Evolutionary conservation across 2,113 vertebrate genomes (phyloP), one percentile per base, ranked within the genome.

Genomic region (Tringa solitaria): DNA sequence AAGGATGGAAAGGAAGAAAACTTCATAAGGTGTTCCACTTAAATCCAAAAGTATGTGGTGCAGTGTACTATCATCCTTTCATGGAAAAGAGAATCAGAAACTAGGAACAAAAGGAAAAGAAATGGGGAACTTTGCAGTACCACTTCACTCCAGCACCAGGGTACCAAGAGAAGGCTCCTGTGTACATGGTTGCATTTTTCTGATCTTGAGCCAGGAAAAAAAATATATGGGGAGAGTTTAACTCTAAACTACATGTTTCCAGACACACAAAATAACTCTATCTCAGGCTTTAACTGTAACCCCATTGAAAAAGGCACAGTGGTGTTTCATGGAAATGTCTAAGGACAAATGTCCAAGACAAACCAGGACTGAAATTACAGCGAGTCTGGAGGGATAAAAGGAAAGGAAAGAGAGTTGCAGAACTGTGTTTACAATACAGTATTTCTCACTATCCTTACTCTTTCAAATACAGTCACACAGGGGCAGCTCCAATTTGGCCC

Each of bases 391-490:
- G 48, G 28, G 17, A 92, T 46, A 67, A 67, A 70, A 59, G 10
- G 5, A 14, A 73, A 73, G 16, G 14, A 2, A 56, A 46, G 6
- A 37, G 6, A 37, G 3, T 3, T 69, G 13, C 3, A 28, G 15
- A 72, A 70, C 7, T 7, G 3, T 51, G 8, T 53, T 77, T 70
- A 7, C 24, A 77, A 23, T 13, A 14, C 4, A 45, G 1, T 3
- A 24, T 84, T 81, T 81, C 51, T 41, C 22, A 19, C 6, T 77
- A 8, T 54, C 14, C 4, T 83, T 73, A 13, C 27, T 53, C 59
- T 37, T 6, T 28, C 45, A 69, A 73, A 60, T 15, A 15, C 10
- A 70, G 11, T 5, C 41, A 67, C n/a, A 27, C 6, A 0, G 0
- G 46, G n/a, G 10, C 17, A 82, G 18, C 27, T 20, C 28, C 23